These are phyloP conservation scores for Drosophila borborema DNA, from an alignment of 2,888 invertebrate genomes.

Conservation along the genomic window DNA sequence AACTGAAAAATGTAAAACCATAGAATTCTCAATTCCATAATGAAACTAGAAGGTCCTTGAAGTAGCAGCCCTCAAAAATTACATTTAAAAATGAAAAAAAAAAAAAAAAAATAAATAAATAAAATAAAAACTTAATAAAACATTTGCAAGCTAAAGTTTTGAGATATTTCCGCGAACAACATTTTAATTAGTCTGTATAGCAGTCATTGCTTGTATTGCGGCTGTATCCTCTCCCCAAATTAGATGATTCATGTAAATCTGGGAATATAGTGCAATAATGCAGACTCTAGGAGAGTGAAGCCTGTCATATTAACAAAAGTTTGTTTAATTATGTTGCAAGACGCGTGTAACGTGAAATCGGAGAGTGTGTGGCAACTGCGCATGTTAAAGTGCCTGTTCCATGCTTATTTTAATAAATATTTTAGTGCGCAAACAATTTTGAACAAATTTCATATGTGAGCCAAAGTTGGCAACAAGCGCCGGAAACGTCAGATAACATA, in stretches of 20 bases:
- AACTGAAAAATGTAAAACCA: too few relatives aligned
- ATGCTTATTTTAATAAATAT: conserved; percentile 71
- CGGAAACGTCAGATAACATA: conserved; percentile 58
- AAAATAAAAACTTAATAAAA: neutral
- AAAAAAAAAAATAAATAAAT: too few relatives aligned
- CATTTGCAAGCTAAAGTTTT: neutral
- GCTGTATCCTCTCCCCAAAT: neutral
- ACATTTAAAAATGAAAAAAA: neutral
- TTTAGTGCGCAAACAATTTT: conserved; percentile 69
- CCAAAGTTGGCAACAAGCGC: conserved; percentile 67
- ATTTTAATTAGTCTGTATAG: conserved; percentile 5
- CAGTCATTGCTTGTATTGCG: neutral
- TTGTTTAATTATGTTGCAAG: conserved; percentile 53
- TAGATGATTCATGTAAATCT: conserved; percentile 1
- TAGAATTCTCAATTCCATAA: too few relatives aligned
- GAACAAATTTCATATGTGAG: conserved; percentile 63
- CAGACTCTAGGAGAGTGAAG: neutral
- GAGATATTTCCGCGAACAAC: neutral
- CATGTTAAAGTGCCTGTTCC: conserved; percentile 10
- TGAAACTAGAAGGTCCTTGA: too few relatives aligned
- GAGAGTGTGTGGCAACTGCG: conserved; percentile 2
- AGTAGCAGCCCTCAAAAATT: too few relatives aligned
- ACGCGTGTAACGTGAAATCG: conserved; percentile 3
- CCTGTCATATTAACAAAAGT: conserved; percentile 53
- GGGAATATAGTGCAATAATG: conserved; percentile 35